Evolutionary conservation across 2,113 vertebrate species (phyloP).

Genomic region (Panthera uncia): DNA sequence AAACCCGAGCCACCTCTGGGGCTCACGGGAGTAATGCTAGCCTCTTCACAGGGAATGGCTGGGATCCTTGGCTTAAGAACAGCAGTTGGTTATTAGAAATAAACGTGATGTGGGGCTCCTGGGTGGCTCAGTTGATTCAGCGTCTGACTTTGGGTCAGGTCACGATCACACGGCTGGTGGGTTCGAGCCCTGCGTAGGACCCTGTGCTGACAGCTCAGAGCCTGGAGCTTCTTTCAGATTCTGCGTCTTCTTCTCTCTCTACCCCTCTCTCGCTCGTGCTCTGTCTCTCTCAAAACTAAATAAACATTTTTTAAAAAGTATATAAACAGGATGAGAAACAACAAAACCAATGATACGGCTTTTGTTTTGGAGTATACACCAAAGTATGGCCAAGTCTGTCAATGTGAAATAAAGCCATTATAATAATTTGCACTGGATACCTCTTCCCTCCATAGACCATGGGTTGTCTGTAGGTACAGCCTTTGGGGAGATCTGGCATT

Average conservation of each 20-base stretch:
- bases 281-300: too few relatives aligned
- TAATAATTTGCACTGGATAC: background rate
- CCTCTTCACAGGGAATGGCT: background rate
- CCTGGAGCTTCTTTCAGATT: too few relatives aligned
- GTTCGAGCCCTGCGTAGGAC: too few relatives aligned
- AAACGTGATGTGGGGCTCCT: background rate
- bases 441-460: background rate
- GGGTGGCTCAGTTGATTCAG: too few relatives aligned
- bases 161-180: too few relatives aligned
- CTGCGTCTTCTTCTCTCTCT: too few relatives aligned
- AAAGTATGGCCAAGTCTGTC: background rate
- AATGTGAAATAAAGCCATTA: background rate
- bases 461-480: background rate
- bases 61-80: background rate
- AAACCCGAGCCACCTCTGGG: background rate
- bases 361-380: background rate
- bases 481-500: background rate
- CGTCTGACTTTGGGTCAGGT: too few relatives aligned
- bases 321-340: background rate
- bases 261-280: too few relatives aligned
- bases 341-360: background rate
- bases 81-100: background rate
- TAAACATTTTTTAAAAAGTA: background rate
- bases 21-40: background rate
- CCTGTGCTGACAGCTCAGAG: too few relatives aligned